Evolutionary conservation across 2,888 invertebrate genomes (phyloP).

Genomic region (Psylliodes chrysocephalus): DNA sequence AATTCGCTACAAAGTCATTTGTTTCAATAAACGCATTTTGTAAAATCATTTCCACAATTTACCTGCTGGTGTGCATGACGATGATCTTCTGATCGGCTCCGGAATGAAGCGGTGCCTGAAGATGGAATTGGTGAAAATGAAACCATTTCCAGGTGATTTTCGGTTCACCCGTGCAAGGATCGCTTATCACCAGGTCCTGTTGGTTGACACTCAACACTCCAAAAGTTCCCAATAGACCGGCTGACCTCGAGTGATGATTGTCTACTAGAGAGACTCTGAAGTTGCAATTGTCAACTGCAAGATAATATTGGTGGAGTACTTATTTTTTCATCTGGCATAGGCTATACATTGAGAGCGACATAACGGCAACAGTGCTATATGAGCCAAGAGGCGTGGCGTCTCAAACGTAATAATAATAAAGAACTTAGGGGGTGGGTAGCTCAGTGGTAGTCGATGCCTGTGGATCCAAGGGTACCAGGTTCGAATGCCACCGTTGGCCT

Average conservation of each 20-base stretch:
- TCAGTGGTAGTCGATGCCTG: too few relatives aligned
- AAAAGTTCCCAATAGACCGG: conserved; percentile 70
- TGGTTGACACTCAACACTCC: conserved; percentile 69
- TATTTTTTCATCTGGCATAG: not conserved
- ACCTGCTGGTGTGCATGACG: conserved; percentile 73
- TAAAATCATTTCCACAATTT: conserved; percentile 31
- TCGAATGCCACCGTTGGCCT: too few relatives aligned
- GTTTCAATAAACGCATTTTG: not conserved
- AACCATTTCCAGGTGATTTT: conserved; percentile 70
- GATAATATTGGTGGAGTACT: not conserved
- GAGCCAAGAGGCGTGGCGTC: too few relatives aligned
- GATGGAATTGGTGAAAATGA: conserved; percentile 69
- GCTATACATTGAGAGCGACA: too few relatives aligned
- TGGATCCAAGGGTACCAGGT: too few relatives aligned
- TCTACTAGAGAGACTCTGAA: conserved; percentile 72
- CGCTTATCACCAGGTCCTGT: conserved; percentile 69
- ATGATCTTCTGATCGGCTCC: conserved; percentile 71
- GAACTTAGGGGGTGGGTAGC: too few relatives aligned
- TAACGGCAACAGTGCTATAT: not conserved
- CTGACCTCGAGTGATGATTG: conserved; percentile 72
- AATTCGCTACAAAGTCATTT: conserved; percentile 64
- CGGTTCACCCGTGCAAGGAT: conserved; percentile 65
- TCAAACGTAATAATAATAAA: too few relatives aligned
- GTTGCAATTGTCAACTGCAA: conserved; percentile 64
- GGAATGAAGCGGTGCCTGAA: conserved; percentile 65